A percentile compares a stretch with the other conserved stretches of the same genome.
Evolutionary conservation across 2,113 vertebrate species (phyloP).

Genomic region (Chamaea fasciata): DNA sequence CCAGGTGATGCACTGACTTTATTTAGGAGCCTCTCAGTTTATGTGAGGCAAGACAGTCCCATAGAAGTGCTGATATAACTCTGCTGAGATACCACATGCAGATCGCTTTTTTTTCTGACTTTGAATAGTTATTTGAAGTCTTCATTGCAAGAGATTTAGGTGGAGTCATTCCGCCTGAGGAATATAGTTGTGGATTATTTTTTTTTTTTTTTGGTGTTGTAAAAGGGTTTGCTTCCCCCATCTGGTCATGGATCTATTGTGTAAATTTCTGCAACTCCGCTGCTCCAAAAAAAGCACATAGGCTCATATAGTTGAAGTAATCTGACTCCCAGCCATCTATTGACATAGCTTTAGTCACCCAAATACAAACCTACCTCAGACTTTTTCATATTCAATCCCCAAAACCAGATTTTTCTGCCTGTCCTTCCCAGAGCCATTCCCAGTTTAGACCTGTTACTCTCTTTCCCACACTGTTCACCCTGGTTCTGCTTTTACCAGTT

Average conservation of each 20-base stretch:
- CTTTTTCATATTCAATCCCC: background rate
- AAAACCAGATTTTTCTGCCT: background rate
- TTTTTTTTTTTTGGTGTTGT: background rate
- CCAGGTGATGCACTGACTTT: slow-evolving; percentile 19
- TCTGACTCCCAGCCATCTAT: background rate
- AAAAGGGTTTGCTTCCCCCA: slow-evolving; percentile 57
- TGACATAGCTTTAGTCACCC: background rate
- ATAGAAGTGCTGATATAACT: background rate
- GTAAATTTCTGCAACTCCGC: background rate
- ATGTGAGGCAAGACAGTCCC: background rate
- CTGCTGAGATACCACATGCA: slow-evolving; percentile 17
- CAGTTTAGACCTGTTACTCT: background rate
- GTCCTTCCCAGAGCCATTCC: background rate
- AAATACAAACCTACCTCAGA: background rate
- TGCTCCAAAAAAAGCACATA: background rate
- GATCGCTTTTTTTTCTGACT: background rate
- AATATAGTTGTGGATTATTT: background rate
- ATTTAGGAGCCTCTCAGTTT: background rate
- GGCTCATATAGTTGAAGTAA: background rate
- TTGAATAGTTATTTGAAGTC: slow-evolving; percentile 43
- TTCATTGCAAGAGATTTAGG: background rate
- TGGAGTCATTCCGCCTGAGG: background rate
- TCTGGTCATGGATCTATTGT: slow-evolving; percentile 37
- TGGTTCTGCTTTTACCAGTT: background rate
- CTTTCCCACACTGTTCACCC: background rate